Evolutionary conservation across 2,888 invertebrate species (phyloP).

Genomic region (Dicranocentrus wangi): DNA sequence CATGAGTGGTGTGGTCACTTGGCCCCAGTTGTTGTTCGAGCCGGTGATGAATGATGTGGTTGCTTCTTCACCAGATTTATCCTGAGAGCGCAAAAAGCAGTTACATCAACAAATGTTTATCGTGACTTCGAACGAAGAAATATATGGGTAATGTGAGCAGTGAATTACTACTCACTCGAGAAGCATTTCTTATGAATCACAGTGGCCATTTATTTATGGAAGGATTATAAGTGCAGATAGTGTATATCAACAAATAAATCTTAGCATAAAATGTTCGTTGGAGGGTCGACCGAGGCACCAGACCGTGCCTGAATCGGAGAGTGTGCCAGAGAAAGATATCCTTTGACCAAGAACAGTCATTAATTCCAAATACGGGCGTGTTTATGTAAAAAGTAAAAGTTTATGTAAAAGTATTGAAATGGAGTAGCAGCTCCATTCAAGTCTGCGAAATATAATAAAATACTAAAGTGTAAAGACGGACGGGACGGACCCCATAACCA

Average conservation of each 20-base stretch:
- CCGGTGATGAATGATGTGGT: conserved; percentile 69
- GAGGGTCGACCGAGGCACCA: conserved; percentile 2
- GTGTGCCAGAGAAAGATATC: conserved; percentile 3
- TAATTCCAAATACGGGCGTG: too few relatives aligned
- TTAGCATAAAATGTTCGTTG: conserved; percentile 1
- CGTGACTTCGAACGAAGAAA: too few relatives aligned
- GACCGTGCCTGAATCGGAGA: conserved; percentile 3
- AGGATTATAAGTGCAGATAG: neutral
- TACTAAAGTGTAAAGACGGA: too few relatives aligned
- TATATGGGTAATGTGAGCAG: neutral
- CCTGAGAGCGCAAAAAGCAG: conserved; percentile 39
- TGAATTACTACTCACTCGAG: neutral
- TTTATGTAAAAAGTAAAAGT: too few relatives aligned
- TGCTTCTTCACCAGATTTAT: conserved; percentile 68
- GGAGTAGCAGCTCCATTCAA: too few relatives aligned
- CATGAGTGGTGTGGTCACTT: conserved; percentile 67
- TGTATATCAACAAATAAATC: conserved; percentile 14
- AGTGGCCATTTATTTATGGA: neutral
- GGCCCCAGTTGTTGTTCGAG: conserved; percentile 67
- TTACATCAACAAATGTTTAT: neutral
- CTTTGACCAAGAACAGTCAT: too few relatives aligned
- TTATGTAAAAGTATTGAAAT: too few relatives aligned
- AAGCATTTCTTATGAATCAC: too few relatives aligned
- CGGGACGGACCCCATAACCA: too few relatives aligned
- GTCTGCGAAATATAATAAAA: too few relatives aligned